These are phyloP conservation scores for Enteromius afrohamiltoni DNA, from an alignment of 2,797 vertebrate genomes.

Conservation along the genomic window DNA sequence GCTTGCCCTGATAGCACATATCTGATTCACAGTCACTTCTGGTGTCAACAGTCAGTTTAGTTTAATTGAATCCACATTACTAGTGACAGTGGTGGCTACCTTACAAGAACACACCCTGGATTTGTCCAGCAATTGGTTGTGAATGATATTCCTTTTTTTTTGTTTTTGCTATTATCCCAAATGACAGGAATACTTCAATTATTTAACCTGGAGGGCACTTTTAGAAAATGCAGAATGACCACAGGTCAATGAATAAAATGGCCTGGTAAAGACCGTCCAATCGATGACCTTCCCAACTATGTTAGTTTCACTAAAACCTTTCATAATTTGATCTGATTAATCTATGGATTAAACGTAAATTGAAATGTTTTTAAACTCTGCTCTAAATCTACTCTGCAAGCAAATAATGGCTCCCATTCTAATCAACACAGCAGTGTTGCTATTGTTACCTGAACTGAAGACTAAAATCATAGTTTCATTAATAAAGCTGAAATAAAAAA, in stretches of 20 bases:
- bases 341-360: background rate
- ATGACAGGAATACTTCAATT: background rate
- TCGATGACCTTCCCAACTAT: background rate
- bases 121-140: background rate
- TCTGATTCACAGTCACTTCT: slow-evolving; percentile 50
- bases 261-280: background rate
- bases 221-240: background rate
- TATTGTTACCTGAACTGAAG: background rate
- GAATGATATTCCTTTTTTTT: background rate
- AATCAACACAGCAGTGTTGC: background rate
- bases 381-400: background rate
- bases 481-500: background rate
- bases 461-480: background rate
- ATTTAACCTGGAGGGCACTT: background rate
- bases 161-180: slow-evolving; percentile 1
- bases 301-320: background rate
- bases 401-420: background rate
- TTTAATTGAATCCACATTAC: slow-evolving; percentile 46
- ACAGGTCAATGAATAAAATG: background rate
- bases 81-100: slow-evolving; percentile 2
- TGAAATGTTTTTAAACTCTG: background rate
- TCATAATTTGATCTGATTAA: background rate
- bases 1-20: slow-evolving; percentile 36
- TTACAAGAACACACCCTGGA: slow-evolving; percentile 22
- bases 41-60: slow-evolving; percentile 26